Evolutionary conservation across 2,888 invertebrate genomes (phyloP).

Genomic region (Zelleria hepariella): DNA sequence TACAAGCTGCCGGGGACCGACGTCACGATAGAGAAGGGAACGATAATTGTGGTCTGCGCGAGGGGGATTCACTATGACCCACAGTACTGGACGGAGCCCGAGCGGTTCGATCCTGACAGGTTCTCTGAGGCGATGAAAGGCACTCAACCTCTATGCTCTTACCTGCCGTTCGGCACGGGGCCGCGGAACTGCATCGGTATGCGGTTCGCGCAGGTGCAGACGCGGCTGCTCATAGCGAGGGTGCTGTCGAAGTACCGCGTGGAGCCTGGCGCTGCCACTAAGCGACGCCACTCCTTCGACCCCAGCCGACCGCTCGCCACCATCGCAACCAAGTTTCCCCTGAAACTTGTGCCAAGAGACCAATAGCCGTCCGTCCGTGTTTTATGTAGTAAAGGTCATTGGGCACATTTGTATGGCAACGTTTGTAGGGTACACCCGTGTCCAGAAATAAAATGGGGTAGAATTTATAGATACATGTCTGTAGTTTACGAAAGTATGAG

Average conservation of each 20-base stretch:
- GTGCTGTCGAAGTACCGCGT: conserved; percentile 8
- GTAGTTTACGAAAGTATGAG: no score
- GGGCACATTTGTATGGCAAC: no score
- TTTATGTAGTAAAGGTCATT: no score
- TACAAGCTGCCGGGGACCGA: conserved; percentile 15
- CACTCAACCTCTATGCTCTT: conserved; percentile 14
- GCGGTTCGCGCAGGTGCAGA: conserved; percentile 8
- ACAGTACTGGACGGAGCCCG: conserved; percentile 16
- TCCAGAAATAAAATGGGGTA: no score
- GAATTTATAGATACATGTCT: no score
- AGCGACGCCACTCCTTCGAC: conserved; percentile 2
- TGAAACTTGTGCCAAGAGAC: not conserved
- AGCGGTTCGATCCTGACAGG: conserved; percentile 19
- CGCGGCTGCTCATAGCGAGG: conserved; percentile 7
- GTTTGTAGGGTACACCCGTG: no score
- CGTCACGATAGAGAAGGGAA: conserved; percentile 12
- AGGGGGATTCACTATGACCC: conserved; percentile 16
- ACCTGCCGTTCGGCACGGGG: conserved; percentile 17
- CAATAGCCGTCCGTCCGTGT: no score
- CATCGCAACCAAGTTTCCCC: not conserved
- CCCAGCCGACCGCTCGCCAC: not conserved
- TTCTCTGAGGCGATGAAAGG: conserved; percentile 16
- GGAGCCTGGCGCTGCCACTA: conserved; percentile 5
- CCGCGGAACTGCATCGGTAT: conserved; percentile 18
- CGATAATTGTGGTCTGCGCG: conserved; percentile 9